Base-by-base conservation (phyloP, 2,888 invertebrate species). In the Carpatolechia fugitivella region DNA sequence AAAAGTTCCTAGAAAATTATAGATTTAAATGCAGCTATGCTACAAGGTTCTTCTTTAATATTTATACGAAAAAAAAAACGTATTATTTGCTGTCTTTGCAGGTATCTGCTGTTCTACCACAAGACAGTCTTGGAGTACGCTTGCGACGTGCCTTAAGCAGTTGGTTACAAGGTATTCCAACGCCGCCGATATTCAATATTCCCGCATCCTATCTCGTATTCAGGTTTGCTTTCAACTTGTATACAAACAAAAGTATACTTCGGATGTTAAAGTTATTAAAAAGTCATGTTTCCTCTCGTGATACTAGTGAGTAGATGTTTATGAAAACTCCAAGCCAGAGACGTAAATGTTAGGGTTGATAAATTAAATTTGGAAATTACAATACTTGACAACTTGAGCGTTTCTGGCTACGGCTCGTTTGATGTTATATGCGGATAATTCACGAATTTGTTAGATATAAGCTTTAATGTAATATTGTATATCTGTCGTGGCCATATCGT, bases 31-130 rank as follows among this genome's bases (percentile, higher is more conserved):
- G n/a, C n/a, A n/a, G n/a, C n/a, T n/a, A n/a, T n/a, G n/a, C n/a
- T n/a, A n/a, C n/a, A n/a, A n/a, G n/a, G n/a, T n/a, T n/a, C 35
- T 13, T 36, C 36, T 4, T 35, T 4, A n/a, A n/a, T 4, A 35
- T 4, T 35, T 1, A 35, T 1, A n/a, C 13, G 10, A 20, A 18
- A 7, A 1, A 20, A 20, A 10, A 4, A 20, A 41, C 18, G 8
- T 30, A 54, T 58, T 56, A 58, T 51, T 38, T 60, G 59, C 59
- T 60, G 63, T 64, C 74, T 69, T 93, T 92, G 62, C 92, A 97
- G 97, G 69, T 98, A 98, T 86, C 92, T 98, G 59, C 92, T 99
- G 61, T 99, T 98, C 91, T 99, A 99, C 88, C 98, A 98, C 91
- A 98, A 98, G 89, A 97, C 97, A 85, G 95, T 97, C 61, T 87